Evolutionary conservation across 2,888 invertebrate genomes (phyloP), one percentile per base, ranked within the genome.

Genomic region (Drosophila koepferae): DNA sequence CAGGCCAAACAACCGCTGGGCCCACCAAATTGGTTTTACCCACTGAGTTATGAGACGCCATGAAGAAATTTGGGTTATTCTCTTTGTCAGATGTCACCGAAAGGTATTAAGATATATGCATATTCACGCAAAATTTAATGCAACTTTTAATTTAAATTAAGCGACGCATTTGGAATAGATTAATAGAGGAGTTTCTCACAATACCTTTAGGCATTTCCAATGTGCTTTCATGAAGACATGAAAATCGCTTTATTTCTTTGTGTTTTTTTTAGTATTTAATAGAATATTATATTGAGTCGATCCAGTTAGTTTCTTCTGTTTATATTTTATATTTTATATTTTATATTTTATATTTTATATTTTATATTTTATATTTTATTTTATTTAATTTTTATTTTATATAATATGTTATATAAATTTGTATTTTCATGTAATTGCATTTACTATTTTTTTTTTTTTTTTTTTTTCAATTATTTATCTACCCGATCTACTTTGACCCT

Each of bases 11-110:
- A 59, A 49, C n/a, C 73, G 61, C 66, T 71, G 63, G 38, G 44
- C 63, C 59, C 61, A 71, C 62, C 63, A 74, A 80, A 82, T 82
- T 80, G 82, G 56, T 51, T 55, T 62, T n/a, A 31, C 34, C 9
- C 46, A 20, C 59, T 62, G 48, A 77, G 23, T 62, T 59, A 74
- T 74, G 64, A 41, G 69, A 3, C 3, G 34, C 18, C 62, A 70
- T 70, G 66, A 74, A 74, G 31, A 60, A 48, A 65, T 60, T 74
- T 74, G 79, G 78, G 46, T 49, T 73, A 67, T 63, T 62, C 67
- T 14, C 48, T 53, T 41, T 51, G n/a, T 31, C 38, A 54, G 28
- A 63, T 77, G 80, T 79, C 80, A 54, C 70, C 23, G 6, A 28
- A 44, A 20, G 20, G 18, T 31, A 55, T 20, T 53, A 61, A 44